Conservation (phyloP, 2,113 vertebrate species). For the Cynoglossus semilaevis region DNA sequence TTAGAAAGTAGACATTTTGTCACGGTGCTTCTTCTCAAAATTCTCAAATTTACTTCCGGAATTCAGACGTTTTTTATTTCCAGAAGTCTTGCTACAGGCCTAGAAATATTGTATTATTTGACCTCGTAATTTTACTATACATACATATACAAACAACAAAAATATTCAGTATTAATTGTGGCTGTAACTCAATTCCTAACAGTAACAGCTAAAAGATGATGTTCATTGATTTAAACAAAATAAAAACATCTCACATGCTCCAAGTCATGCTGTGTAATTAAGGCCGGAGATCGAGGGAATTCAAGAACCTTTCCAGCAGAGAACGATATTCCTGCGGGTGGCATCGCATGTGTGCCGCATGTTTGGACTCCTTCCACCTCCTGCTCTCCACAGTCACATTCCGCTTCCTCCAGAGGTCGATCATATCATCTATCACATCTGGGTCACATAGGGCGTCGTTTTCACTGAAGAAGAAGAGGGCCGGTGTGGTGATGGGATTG, state of each 20-base stretch:
- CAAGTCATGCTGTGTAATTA: background rate
- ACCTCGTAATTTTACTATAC: too few relatives aligned
- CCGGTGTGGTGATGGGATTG: slow-evolving; percentile 26
- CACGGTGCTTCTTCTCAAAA: too few relatives aligned
- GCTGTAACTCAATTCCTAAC: too few relatives aligned
- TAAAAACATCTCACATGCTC: background rate
- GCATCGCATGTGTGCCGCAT: slow-evolving; percentile 54
- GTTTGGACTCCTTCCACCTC: slow-evolving; percentile 62
- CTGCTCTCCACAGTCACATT: slow-evolving; percentile 43
- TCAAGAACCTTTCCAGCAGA: slow-evolving; percentile 46
- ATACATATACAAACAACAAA: background rate
- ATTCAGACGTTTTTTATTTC: too few relatives aligned
- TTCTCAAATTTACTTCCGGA: too few relatives aligned
- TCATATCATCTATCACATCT: slow-evolving; percentile 24
- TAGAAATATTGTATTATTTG: too few relatives aligned
- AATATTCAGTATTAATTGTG: too few relatives aligned
- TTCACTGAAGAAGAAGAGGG: slow-evolving; percentile 66
- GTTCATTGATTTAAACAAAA: background rate
- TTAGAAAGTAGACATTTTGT: too few relatives aligned
- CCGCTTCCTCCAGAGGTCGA: slow-evolving; percentile 42
- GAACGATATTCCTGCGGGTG: slow-evolving; percentile 58
- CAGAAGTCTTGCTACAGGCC: too few relatives aligned
- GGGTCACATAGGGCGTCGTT: slow-evolving; percentile 59
- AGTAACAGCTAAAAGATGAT: too few relatives aligned
- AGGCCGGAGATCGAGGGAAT: slow-evolving; percentile 15